Evolutionary conservation across 2,888 invertebrate genomes (phyloP), one percentile per base, ranked within the genome.

Genomic region (Cancer borealis): DNA sequence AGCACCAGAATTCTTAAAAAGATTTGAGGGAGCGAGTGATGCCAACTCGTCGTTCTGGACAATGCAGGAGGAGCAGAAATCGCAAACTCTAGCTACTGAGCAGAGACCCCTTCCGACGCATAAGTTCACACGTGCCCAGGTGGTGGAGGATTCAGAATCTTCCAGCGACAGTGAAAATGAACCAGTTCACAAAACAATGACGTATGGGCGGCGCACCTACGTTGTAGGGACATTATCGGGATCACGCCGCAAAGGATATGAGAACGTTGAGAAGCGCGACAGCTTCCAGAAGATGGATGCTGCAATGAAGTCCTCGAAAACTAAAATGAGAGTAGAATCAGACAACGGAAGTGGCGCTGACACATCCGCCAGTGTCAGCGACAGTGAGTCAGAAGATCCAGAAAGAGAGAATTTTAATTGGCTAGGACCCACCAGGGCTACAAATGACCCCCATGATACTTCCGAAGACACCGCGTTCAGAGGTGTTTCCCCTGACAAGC

Each of bases 161-260:
- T 87, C 87, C 12, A 91, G 91, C 17, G 92, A 92, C 60, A 88
- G 60, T 60, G 92, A 92, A 47, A 49, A 84, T 92, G 87, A 92
- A 17, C 17, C 54, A 60, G 17, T 26, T n/a, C 60, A 49, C 10
- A 46, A 89, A 26, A 73, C 73, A 5, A 73, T 73, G 73, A 26
- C 47, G 14, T 89, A 89, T 49, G 89, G 89, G 21, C 46, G 89
- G 49, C 89, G 89, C 14, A 47, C 89, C n/a, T 89, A 47, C 39
- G 54, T 89, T 21, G 89, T 21, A 21, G 89, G 89, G 49, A 47
- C 49, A 4, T 89, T 49, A 30, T 47, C 89, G 17, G 17, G 54
- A 49, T 10, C 89, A 17, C 46, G 26, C n/a, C 26, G 26, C 6
- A 49, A 49, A 89, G 89, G 47, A 26, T n/a, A 26, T n/a, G 89